Base-by-base conservation (phyloP, 2,797 vertebrate genomes). In the Sebastes minor region DNA sequence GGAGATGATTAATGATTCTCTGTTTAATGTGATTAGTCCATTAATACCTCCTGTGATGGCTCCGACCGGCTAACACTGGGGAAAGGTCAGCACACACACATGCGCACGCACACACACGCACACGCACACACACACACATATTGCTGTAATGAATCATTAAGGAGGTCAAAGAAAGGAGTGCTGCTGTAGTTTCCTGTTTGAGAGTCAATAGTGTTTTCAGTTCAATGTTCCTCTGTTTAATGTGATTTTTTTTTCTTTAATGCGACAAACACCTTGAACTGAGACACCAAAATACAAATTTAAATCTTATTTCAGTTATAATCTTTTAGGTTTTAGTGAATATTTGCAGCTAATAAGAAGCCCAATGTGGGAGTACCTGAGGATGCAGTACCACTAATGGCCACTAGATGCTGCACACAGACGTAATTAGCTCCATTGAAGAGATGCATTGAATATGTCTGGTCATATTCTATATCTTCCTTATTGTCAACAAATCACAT, bases 21-120 rank as follows among this genome's bases (percentile, higher is more conserved):
- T 92, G 94, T 95, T 95, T 94, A 94, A 94, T 95, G 93, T 95
- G 92, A 94, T 95, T 95, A 95, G 92, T 95, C 92, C 92, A 94
- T 95, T 95, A 95, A 94, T 94, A 93, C 91, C 93, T 92, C 93
- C 91, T 92, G 93, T 94, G 93, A 94, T 94, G 91, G 91, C 90
- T 92, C 90, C 85, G 90, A 87, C 89, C 77, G 84, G 88, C 91
- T 93, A 93, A 92, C 90, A 76, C 89, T 88, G 74, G 91, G 86
- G 91, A 94, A 95, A 95, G 94, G 94, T 94, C 94, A 94, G 64
- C 79, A 60, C 76, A 52, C 82, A 57, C 78, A 64, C 87, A 61
- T 55, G 23, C 73, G 80, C 71, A 77, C 65, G 35, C 80, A 75
- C 57, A 80, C 69, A 62, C 67, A 59, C 53, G 56, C 59, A 18